Evolutionary conservation across 1,140 invertebrate species (phyloP).

Genomic region (Drosophila ercepeae): DNA sequence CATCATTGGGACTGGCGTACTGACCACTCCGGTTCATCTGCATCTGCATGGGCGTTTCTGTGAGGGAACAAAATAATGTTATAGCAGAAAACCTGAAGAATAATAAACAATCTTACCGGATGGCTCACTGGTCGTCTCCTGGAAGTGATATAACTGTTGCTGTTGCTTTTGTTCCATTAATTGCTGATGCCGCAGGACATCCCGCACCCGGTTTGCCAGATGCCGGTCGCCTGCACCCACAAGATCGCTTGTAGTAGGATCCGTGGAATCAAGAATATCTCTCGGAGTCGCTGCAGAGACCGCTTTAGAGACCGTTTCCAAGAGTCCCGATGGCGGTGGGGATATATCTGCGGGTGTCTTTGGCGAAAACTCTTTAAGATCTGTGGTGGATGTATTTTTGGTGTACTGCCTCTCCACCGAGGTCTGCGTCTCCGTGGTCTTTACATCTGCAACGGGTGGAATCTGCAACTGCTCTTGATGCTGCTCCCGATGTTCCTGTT

Average conservation of each 20-base stretch:
- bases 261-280: neutral
- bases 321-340: neutral
- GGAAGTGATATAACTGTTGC: conserved; percentile 8
- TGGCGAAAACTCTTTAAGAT: conserved; percentile 17
- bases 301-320: neutral
- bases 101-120: too few relatives aligned
- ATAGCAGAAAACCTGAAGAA: too few relatives aligned
- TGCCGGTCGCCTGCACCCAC: neutral
- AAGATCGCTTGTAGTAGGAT: neutral
- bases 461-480: neutral
- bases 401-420: neutral
- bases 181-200: conserved; percentile 26
- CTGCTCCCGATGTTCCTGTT: conserved; percentile 6
- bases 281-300: neutral
- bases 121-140: conserved; percentile 14
- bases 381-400: conserved; percentile 58
- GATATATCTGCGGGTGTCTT: neutral
- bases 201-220: conserved; percentile 16
- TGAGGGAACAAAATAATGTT: neutral
- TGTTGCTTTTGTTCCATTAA: conserved; percentile 9
- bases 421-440: conserved; percentile 36
- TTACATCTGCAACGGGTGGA: neutral
- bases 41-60: conserved; percentile 5
- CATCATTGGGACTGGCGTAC: conserved; percentile 33
- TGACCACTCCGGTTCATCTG: neutral